Percentiles rank a stretch among this genome's conserved stretches.
phyloP scores from a whole-genome alignment of 2,888 invertebrate genomes.

The Teleiodes luculella region DNA sequence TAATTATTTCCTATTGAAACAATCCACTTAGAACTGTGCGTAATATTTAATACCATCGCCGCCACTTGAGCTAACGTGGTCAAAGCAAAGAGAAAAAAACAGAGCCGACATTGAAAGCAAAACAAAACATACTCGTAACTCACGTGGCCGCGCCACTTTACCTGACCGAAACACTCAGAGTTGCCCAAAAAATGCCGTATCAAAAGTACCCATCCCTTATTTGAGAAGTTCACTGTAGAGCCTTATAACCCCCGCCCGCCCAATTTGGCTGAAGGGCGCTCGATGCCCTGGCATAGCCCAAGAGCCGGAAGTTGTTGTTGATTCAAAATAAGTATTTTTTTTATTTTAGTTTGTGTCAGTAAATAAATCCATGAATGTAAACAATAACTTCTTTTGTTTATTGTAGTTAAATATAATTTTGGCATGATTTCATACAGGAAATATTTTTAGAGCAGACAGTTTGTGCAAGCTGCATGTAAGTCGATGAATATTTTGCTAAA shows the following conservation, averaged over 20 bases:
- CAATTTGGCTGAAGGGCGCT: slow-evolving; percentile 54
- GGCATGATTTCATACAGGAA: too few species aligned
- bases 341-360: too few species aligned
- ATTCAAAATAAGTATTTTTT: neutral
- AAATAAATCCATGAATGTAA: too few species aligned
- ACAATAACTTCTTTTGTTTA: too few species aligned
- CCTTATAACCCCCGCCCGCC: slow-evolving; percentile 50
- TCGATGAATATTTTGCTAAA: too few species aligned
- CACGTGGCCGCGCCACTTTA: neutral
- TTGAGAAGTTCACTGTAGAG: slow-evolving; percentile 23
- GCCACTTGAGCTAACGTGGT: neutral
- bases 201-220: slow-evolving; percentile 16
- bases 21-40: too few species aligned
- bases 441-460: too few species aligned
- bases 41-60: neutral
- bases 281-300: slow-evolving; percentile 44
- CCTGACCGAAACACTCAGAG: slow-evolving; percentile 5
- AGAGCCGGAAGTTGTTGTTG: slow-evolving; percentile 39
- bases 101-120: neutral
- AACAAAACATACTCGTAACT: neutral
- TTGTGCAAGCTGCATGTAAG: too few species aligned
- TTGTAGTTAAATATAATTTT: too few species aligned
- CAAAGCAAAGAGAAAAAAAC: slow-evolving; percentile 10
- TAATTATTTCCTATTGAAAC: too few species aligned
- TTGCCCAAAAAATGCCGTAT: slow-evolving; percentile 6